A percentile compares a stretch with the other conserved stretches of the same genome.
Evolutionary conservation across 1,140 invertebrate species (phyloP).

Genomic region (Prorops nasuta): DNA sequence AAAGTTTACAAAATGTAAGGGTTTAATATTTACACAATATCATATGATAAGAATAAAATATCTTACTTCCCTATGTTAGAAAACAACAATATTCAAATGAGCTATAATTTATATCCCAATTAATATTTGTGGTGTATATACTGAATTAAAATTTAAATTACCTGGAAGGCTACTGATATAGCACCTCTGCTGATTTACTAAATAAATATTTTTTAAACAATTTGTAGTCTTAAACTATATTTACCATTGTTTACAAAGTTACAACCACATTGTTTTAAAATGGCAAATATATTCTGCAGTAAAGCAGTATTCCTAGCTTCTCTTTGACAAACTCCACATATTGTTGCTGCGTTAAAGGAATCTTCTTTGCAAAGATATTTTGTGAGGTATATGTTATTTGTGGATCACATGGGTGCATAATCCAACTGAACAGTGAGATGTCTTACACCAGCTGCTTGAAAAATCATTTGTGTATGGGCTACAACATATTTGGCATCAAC

Average conservation of each 20-base stretch:
- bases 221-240: conserved; percentile 29
- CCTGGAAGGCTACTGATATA: too few species aligned
- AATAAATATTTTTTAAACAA: conserved; percentile 33
- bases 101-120: too few species aligned
- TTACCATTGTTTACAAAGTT: conserved; percentile 13
- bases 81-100: too few species aligned
- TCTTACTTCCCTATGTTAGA: too few species aligned
- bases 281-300: conserved; percentile 23
- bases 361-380: conserved; percentile 29
- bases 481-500: conserved; percentile 90
- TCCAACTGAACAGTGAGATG: conserved; percentile 92
- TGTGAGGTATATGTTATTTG: conserved; percentile 16
- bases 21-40: too few species aligned
- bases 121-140: too few species aligned
- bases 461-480: conserved; percentile 91
- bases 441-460: conserved; percentile 82
- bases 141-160: too few species aligned
- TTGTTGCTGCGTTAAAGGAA: conserved; percentile 16
- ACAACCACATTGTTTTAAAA: conserved; percentile 25
- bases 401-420: conserved; percentile 75
- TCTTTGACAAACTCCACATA: conserved; percentile 24
- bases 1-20: too few species aligned
- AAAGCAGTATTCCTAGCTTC: conserved; percentile 18
- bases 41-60: too few species aligned
- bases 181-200: too few species aligned